Conservation (phyloP, 2,797 vertebrate species). For the Lacerta agilis region DNA sequence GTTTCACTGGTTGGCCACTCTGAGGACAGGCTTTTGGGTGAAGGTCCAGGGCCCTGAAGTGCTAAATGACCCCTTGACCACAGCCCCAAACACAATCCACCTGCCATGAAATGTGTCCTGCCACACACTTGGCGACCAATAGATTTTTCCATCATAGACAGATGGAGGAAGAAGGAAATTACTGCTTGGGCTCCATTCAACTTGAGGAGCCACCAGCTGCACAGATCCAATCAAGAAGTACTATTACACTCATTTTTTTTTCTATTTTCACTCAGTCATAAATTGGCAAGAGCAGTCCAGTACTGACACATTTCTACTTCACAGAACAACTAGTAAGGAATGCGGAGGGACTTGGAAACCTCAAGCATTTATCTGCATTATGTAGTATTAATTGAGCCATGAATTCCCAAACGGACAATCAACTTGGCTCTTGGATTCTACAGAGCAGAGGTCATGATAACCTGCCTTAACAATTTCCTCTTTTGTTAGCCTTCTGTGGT, state of each 20-base stretch:
- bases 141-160: not conserved
- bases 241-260: accelerated
- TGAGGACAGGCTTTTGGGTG: no score
- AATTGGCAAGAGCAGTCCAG: constrained; percentile 34
- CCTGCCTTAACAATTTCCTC: constrained; percentile 5
- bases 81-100: not conserved
- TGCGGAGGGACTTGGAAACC: constrained; percentile 31
- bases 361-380: constrained; percentile 26
- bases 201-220: not conserved
- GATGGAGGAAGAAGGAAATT: no score
- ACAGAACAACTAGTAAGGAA: constrained; percentile 7
- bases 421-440: constrained; percentile 23
- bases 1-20: not conserved
- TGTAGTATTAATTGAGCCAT: constrained; percentile 22
- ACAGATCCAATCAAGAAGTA: not conserved
- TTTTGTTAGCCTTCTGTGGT: constrained; percentile 33
- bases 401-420: constrained; percentile 26
- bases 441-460: constrained; percentile 16
- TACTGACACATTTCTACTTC: not conserved
- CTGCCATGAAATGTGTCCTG: not conserved
- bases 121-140: no score
- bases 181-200: not conserved
- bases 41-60: no score
- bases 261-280: constrained; percentile 40
- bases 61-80: not conserved